Percentiles rank a stretch among this genome's conserved stretches.
Evolutionary conservation across 1,140 invertebrate species (phyloP).

Genomic region (Mya arenaria): DNA sequence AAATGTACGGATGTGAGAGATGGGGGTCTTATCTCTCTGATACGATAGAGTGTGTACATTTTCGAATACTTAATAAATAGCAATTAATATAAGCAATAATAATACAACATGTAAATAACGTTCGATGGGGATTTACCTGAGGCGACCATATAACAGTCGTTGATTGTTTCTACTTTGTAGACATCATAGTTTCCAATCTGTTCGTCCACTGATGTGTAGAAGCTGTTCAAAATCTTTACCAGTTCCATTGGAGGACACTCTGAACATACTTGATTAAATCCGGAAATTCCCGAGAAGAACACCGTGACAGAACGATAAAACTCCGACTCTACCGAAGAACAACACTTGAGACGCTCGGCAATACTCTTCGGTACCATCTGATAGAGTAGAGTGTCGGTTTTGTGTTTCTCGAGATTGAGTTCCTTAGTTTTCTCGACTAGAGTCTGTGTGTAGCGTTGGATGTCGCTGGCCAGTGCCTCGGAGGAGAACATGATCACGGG

Average conservation of each 20-base stretch:
- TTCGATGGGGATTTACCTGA: too few relatives aligned
- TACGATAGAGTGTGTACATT: too few relatives aligned
- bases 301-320: conserved; percentile 80
- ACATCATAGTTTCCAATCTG: conserved; percentile 74
- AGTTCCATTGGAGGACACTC: conserved; percentile 94
- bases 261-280: conserved; percentile 89
- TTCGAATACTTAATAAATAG: too few relatives aligned
- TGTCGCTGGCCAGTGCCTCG: conserved; percentile 70
- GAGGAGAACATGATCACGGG: conserved; percentile 75
- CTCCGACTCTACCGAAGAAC: conserved; percentile 79
- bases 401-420: conserved; percentile 75
- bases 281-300: conserved; percentile 91
- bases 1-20: too few relatives aligned
- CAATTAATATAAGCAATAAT: too few relatives aligned
- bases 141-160: conserved; percentile 79
- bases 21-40: too few relatives aligned
- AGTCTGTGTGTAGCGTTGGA: conserved; percentile 77
- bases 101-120: too few relatives aligned
- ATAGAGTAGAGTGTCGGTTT: conserved; percentile 78
- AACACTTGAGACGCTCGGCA: conserved; percentile 80
- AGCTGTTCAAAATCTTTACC: conserved; percentile 73
- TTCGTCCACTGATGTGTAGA: conserved; percentile 74
- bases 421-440: conserved; percentile 79
- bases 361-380: conserved; percentile 84
- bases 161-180: conserved; percentile 80